phyloP scores from a whole-genome alignment of 2,797 vertebrate species.

The Protonibea diacanthus region DNA sequence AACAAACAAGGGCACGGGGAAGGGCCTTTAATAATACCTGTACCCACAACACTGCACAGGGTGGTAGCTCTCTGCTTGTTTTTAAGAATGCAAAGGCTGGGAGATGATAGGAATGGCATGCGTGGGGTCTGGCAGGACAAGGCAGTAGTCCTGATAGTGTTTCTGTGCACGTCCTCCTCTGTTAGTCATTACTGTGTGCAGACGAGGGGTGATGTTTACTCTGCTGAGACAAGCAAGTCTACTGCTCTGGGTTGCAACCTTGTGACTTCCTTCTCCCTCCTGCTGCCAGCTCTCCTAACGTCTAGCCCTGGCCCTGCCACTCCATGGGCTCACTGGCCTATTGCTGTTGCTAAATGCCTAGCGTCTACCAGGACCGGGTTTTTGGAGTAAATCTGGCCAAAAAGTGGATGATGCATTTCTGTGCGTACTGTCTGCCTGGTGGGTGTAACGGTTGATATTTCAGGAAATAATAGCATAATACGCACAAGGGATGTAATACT shows the following conservation, averaged over 20 bases:
- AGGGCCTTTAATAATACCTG: conserved; percentile 59
- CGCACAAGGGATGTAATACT: conserved; percentile 71
- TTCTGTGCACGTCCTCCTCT: conserved; percentile 83
- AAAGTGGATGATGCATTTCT: conserved; percentile 45
- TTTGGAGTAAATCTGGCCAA: conserved; percentile 43
- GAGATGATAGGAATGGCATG: conserved; percentile 69
- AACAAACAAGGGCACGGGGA: conserved; percentile 66
- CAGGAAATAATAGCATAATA: conserved; percentile 74
- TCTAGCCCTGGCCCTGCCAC: conserved; percentile 73
- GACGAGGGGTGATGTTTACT: conserved; percentile 86
- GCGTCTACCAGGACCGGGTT: conserved; percentile 44
- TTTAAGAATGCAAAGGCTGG: conserved; percentile 58
- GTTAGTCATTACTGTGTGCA: conserved; percentile 87
- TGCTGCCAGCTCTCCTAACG: conserved; percentile 80
- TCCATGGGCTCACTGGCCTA: conserved; percentile 61
- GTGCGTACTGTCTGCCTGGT: conserved; percentile 57
- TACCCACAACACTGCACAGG: conserved; percentile 29
- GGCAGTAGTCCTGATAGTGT: conserved; percentile 78
- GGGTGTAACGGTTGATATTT: conserved; percentile 74
- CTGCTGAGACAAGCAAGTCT: conserved; percentile 89
- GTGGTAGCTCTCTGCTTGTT: conserved; percentile 50
- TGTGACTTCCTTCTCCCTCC: conserved; percentile 83
- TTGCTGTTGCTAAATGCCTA: conserved; percentile 53
- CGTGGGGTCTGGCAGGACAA: conserved; percentile 74
- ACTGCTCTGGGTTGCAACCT: conserved; percentile 86